Conservation (phyloP, 2,888 invertebrate genomes). For the Philhelius pedissequus region DNA sequence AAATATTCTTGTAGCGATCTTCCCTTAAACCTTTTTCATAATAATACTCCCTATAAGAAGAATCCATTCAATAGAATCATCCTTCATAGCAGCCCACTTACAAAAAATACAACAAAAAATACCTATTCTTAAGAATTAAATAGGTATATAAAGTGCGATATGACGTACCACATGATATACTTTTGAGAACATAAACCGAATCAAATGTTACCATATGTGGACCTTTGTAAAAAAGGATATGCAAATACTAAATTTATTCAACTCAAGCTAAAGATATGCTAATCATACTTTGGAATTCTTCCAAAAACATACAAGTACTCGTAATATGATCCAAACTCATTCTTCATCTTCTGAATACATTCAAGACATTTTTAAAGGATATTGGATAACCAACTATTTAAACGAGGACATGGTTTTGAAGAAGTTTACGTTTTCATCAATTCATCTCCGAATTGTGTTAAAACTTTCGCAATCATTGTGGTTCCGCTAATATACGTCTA, state of each 20-base stretch:
- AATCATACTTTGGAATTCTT: slow-evolving; percentile 16
- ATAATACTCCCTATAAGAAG: background rate
- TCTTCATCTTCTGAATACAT: background rate
- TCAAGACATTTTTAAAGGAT: background rate
- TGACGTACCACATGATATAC: background rate
- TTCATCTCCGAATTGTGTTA: slow-evolving; percentile 7
- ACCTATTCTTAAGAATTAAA: background rate
- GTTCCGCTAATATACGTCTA: background rate
- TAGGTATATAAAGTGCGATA: background rate
- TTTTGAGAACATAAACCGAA: background rate
- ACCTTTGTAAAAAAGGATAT: background rate
- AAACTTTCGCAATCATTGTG: slow-evolving; percentile 6
- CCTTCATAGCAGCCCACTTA: background rate
- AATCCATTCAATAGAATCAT: background rate
- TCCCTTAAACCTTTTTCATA: background rate
- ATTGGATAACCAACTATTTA: background rate
- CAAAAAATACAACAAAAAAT: background rate
- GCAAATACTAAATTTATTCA: slow-evolving; percentile 16
- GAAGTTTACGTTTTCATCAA: slow-evolving; percentile 7
- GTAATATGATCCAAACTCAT: background rate
- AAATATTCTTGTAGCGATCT: background rate
- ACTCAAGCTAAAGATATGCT: slow-evolving; percentile 25
- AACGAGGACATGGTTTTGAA: background rate
- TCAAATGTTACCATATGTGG: slow-evolving; percentile 2
- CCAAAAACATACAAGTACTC: background rate